Evolutionary conservation across 2,113 vertebrate genomes (phyloP).

Genomic region (Arvicanthis niloticus): DNA sequence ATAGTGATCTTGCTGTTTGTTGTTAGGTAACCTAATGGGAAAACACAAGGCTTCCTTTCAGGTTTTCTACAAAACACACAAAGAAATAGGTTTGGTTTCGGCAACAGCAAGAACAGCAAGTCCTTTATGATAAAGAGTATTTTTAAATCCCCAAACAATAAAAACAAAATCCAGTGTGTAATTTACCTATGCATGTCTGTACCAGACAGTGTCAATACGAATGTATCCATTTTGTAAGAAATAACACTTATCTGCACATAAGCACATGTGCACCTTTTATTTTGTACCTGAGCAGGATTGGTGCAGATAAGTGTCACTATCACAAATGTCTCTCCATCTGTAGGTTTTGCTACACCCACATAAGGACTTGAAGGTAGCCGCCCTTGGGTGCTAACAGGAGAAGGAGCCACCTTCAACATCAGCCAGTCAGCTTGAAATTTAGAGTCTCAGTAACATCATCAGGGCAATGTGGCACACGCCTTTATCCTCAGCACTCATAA

Average conservation of each 20-base stretch:
- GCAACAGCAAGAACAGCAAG: not conserved
- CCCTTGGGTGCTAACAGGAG: not conserved
- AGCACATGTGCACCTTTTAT: not conserved
- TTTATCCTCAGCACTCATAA: not conserved
- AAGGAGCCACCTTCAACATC: not conserved
- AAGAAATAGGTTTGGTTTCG: not conserved
- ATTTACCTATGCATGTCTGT: not conserved
- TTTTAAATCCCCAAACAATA: conserved; percentile 38
- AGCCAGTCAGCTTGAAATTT: not conserved
- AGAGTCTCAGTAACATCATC: not conserved
- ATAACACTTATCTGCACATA: not conserved
- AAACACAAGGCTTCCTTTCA: not conserved
- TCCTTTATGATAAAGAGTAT: not conserved
- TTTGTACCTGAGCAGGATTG: not conserved
- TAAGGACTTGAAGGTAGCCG: not conserved
- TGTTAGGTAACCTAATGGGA: conserved; percentile 46
- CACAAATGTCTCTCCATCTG: not conserved
- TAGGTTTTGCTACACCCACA: not conserved
- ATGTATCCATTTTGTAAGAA: conserved; percentile 36
- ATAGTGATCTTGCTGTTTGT: conserved; percentile 17
- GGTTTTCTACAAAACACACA: conserved; percentile 34
- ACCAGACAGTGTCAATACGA: not conserved
- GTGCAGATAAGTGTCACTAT: not conserved
- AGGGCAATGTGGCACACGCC: rapidly evolving
- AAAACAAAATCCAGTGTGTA: conserved; percentile 24